Percentiles rank a stretch among this genome's conserved stretches.
phyloP scores from a whole-genome alignment of 2,113 vertebrate species.

The Takifugu bimaculatus region DNA sequence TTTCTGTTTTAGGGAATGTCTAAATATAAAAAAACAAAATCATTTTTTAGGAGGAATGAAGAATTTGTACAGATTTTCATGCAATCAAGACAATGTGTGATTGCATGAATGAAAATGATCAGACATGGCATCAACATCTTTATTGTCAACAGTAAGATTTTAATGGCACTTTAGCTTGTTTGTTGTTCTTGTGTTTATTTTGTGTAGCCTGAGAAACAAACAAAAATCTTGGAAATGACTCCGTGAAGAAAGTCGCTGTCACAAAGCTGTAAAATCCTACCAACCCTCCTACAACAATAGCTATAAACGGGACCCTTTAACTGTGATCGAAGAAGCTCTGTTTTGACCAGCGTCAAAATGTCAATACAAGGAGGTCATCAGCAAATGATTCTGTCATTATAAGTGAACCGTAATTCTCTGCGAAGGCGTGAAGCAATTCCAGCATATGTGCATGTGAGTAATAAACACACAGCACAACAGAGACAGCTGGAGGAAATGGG shows the following conservation, averaged over 20 bases:
- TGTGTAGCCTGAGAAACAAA: slow-evolving; percentile 6
- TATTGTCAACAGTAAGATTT: neutral
- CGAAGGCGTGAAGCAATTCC: neutral
- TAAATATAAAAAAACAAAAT: too few relatives aligned
- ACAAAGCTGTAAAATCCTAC: slow-evolving; percentile 10
- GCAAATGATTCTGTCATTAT: neutral
- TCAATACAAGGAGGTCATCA: slow-evolving; percentile 6
- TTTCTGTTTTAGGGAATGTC: neutral
- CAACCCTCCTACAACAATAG: slow-evolving; percentile 13
- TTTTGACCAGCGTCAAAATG: neutral
- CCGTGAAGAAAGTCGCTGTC: slow-evolving; percentile 1
- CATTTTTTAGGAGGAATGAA: too few relatives aligned
- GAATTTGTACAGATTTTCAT: too few relatives aligned
- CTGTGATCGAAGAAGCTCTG: neutral
- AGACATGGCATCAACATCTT: neutral
- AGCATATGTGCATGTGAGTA: slow-evolving; percentile 11
- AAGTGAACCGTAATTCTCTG: neutral
- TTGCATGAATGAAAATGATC: too few relatives aligned
- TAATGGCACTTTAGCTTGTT: neutral
- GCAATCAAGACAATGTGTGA: too few relatives aligned
- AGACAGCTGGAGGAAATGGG: slow-evolving; percentile 7
- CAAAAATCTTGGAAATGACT: slow-evolving; percentile 1
- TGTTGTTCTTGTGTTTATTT: neutral
- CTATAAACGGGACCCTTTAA: neutral
- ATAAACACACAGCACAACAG: neutral